Evolutionary conservation across 2,797 vertebrate species (phyloP), one percentile per base, ranked within the genome.

Genomic region (Sebastes vulpes): DNA sequence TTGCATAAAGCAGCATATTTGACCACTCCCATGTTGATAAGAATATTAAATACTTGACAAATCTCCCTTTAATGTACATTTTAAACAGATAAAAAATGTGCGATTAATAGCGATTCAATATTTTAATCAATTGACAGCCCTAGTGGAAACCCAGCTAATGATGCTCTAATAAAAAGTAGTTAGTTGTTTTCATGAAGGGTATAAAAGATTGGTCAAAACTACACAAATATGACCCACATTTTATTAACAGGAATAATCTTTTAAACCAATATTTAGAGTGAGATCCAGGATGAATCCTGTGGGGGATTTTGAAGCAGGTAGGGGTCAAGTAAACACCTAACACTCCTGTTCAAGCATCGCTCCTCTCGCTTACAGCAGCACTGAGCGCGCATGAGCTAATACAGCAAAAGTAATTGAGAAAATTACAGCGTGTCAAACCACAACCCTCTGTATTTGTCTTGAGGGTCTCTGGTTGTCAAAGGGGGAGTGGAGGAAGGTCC

Each of bases 321-420:
- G 29, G 42, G 11, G 57, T 28, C 38, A 35, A 50, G 50, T 50
- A 58, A 70, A 69, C 54, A 31, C 38, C 31, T 20, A 35, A 58
- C 64, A 38, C 18, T 65, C 28, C 25, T 21, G 32, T 29, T 57
- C 21, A 25, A 72, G 68, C 38, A 23, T 56, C 23, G 10, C 66
- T 60, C 48, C 53, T 65, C 75, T 69, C 7, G 0, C 32, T 58
- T 63, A 6, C 67, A 75, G 69, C 59, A 48, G 60, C 80, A 73
- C 57, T 8, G 58, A 74, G 65, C 32, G 8, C 10, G 28, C 73
- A 79, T 86, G 86, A 90, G 82, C 84, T 90, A 81, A 86, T 83
- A 52, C 81, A 57, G 81, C 53, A 82, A 52, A 85, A 68, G 81
- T 72, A 82, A 90, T 69, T 79, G 72, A 79, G 79, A 79, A 82